Base-by-base conservation (phyloP, 2,888 invertebrate species). In the Gymnoscelis rufifasciata region DNA sequence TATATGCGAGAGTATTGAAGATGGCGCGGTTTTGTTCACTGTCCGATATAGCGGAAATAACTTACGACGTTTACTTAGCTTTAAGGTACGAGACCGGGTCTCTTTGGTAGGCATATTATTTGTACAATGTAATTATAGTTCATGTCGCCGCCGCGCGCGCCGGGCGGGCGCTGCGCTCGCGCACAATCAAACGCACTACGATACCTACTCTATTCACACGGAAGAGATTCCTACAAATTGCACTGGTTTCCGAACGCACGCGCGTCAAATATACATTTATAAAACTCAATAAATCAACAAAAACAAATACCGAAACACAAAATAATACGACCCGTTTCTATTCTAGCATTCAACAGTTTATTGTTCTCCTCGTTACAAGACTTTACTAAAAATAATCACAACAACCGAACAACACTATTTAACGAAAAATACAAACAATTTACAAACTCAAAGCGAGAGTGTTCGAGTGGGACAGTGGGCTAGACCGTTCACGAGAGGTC, bases 81-180 rank as follows among this genome's bases (percentile, higher is more conserved):
- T 83, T 84, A 84, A 81, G 82, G 87, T 88, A 88, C 84, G 89
- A 89, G 89, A 89, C 89, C 88, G 88, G 76, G 88, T 88, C 88
- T 89, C 89, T 89, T 89, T 89, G 89, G 89, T 89, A 89, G 88
- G 86, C 83, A 83, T 88, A 83, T 78, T 75, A 84, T 89, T 89
- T 89, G 89, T 89, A 89, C 89, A 89, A 89, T 80, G 83, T 81
- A 76, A 75, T 63, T 72, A 82, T 74, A 83, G 84, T 83, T 75
- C 75, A 66, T 77, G 77, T 70, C 78, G 73, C 74, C 73, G 74
- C 67, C 74, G 70, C n/a, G n/a, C 72, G 74, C 73, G 74, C 67
- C 74, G 69, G 68, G 59, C 66, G 66, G 66, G 73, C 74, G 71
- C 69, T 70, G 64, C 73, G 66, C 64, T 68, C 75, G 77, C 80